Evolutionary conservation across 2,113 vertebrate genomes (phyloP).

Genomic region (Poicephalus meyeri): DNA sequence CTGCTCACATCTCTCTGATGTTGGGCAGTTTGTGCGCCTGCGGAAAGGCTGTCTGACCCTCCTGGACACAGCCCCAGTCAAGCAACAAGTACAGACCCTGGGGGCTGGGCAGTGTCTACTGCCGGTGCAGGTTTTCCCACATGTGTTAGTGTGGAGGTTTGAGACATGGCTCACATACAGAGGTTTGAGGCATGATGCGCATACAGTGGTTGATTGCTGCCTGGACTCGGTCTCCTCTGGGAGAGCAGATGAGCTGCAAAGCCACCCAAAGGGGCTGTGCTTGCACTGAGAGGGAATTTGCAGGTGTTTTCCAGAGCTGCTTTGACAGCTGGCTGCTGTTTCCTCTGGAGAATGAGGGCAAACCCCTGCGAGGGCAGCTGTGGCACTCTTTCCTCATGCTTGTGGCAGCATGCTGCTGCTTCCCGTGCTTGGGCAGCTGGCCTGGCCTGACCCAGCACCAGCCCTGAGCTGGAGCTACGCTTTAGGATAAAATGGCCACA

Average conservation of each 20-base stretch:
- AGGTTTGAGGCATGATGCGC: neutral
- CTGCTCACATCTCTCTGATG: neutral
- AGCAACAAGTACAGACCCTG: neutral
- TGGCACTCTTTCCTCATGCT: accelerated
- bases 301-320: neutral
- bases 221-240: neutral
- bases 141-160: accelerated
- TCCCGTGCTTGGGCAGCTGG: accelerated
- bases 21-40: neutral
- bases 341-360: neutral
- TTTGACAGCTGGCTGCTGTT: accelerated
- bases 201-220: neutral
- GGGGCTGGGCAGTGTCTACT: neutral
- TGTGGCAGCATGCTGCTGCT: accelerated
- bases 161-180: neutral
- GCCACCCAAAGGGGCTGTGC: neutral
- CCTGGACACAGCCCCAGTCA: neutral
- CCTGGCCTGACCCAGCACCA: neutral
- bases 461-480: accelerated
- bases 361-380: accelerated
- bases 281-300: neutral
- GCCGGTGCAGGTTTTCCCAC: accelerated
- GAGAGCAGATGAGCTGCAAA: neutral
- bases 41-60: accelerated
- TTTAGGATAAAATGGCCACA: neutral